Base-by-base conservation (phyloP, 2,797 vertebrate species). In the Schizopygopsis malacanthus region DNA sequence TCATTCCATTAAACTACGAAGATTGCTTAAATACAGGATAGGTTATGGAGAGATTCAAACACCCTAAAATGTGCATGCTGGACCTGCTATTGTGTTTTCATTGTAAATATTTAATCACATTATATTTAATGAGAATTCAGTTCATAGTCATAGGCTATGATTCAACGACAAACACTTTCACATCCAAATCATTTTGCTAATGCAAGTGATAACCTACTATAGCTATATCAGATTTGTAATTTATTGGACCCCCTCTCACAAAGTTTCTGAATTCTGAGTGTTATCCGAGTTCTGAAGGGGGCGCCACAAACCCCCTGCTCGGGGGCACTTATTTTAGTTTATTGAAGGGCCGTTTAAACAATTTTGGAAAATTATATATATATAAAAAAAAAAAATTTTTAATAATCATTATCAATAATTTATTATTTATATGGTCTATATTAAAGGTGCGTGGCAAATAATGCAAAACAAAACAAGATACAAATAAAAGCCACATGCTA, bases 281-380 rank as follows among this genome's bases (percentile, higher is more conserved):
- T 41, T 67, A 43, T 56, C 13, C 20, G 8, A 70, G 39, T 47
- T 41, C 83, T 85, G 76, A 81, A 85, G 84, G 70, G 84, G 84
- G 78, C 84, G 84, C 84, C 78, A 81, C 78, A 33, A 67, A 52
- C 25, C 33, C 84, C 84, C 22, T 47, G 13, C 37, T 33, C 61
- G 11, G n/a, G 2, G 13, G 67, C 11, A 54, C 72, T 22, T 47
- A 4, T 39, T 41, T 1, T 15, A 70, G 5, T 69, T 67, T 56
- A 43, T 10, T 59, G 20, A 15, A 45, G 63, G 37, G 16, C n/a
- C 75, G 20, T 25, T 78, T 10, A 70, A 85, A n/a, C 37, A 18
- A 45, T 28, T 28, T 79, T 45, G 39, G 1, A 20, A 15, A 77
- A n/a, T 41, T 56, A 2, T 6, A 12, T 47, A 28, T n/a, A n/a